phyloP scores from a whole-genome alignment of 2,797 vertebrate species.

The Saxicola maurus region DNA sequence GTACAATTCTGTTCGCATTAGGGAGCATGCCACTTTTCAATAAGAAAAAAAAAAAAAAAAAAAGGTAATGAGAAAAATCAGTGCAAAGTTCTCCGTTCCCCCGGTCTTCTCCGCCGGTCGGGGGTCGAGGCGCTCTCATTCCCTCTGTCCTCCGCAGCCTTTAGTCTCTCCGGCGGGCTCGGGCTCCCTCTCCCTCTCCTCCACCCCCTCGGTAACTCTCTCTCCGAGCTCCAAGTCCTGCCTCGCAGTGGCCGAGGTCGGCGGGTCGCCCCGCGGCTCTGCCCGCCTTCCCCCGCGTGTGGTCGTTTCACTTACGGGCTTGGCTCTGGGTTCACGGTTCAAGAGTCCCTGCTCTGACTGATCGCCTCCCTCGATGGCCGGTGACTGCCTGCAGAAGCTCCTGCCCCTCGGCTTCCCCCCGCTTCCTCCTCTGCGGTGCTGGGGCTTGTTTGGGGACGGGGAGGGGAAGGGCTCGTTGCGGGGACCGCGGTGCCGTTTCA shows the following conservation, averaged over 20 bases:
- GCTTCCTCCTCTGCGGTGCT: conserved; percentile 19
- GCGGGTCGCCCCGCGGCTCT: conserved; percentile 38
- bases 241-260: conserved; percentile 28
- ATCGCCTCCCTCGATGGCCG: conserved; percentile 47
- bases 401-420: conserved; percentile 39
- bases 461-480: conserved; percentile 33
- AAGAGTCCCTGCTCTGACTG: conserved; percentile 65
- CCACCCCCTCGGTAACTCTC: not conserved
- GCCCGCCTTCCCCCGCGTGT: conserved; percentile 68
- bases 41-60: conserved; percentile 72
- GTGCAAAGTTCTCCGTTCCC: conserved; percentile 77
- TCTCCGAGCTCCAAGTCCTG: conserved; percentile 48
- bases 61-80: conserved; percentile 77
- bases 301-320: conserved; percentile 75
- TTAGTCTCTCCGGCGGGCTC: conserved; percentile 24
- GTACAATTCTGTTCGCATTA: conserved; percentile 73
- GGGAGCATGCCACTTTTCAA: conserved; percentile 80
- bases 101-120: conserved; percentile 24
- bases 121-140: conserved; percentile 26
- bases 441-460: conserved; percentile 43
- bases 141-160: conserved; percentile 34
- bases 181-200: conserved; percentile 11
- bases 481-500: conserved; percentile 68
- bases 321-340: conserved; percentile 74
- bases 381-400: conserved; percentile 31